phyloP scores from a whole-genome alignment of 1,140 invertebrate genomes.

The Phthorimaea operculella region DNA sequence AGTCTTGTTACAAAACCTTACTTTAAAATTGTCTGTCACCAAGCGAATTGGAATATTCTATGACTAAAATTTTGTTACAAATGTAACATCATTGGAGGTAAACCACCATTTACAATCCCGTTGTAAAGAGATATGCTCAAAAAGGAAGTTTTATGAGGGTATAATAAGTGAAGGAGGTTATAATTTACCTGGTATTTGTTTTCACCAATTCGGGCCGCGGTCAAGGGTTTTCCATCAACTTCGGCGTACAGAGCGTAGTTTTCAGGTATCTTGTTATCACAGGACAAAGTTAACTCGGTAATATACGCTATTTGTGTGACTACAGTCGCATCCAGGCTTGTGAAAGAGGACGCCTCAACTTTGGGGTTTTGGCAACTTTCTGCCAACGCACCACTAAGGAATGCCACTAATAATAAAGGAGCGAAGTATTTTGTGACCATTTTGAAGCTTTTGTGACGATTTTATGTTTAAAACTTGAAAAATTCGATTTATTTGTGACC shows the following conservation, averaged over 20 bases:
- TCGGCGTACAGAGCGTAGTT: constrained; percentile 86
- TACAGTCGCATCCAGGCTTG: constrained; percentile 90
- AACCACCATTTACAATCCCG: no score
- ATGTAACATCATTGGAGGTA: no score
- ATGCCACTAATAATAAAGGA: constrained; percentile 31
- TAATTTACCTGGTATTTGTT: constrained; percentile 81
- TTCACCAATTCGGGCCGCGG: constrained; percentile 80
- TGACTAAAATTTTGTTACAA: no score
- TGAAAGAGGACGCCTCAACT: constrained; percentile 79
- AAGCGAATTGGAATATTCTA: no score
- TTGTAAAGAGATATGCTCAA: no score
- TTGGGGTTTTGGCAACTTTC: constrained; percentile 71
- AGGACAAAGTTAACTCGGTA: constrained; percentile 79
- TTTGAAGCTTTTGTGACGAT: constrained; percentile 32
- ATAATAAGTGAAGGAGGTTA: neutral
- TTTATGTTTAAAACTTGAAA: constrained; percentile 15
- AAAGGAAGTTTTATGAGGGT: no score
- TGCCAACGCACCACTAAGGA: constrained; percentile 28
- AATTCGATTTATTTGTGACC: constrained; percentile 3
- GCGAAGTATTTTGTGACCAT: constrained; percentile 54
- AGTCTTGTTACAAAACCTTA: no score
- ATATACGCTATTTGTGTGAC: constrained; percentile 85
- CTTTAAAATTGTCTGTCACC: no score
- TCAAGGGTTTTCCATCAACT: constrained; percentile 82
- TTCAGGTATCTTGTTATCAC: constrained; percentile 71